A percentile compares a stretch with the other conserved stretches of the same genome.
These are phyloP conservation scores for Sminthurinus signatus DNA, from an alignment of 1,140 invertebrate species.

Conservation along the genomic window DNA sequence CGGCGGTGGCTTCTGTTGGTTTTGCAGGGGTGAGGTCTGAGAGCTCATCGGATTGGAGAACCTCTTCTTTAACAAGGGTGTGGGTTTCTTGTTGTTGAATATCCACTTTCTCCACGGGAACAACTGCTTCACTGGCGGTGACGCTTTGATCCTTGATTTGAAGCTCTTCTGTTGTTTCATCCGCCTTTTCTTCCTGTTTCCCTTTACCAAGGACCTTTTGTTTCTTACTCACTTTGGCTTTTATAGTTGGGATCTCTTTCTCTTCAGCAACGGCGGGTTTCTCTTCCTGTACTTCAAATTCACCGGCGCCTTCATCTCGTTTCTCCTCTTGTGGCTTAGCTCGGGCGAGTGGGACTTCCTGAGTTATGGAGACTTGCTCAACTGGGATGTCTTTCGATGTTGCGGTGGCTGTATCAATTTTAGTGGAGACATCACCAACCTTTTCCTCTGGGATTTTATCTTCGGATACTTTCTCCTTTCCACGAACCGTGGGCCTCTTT, in stretches of 20 bases:
- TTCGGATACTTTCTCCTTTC: neutral
- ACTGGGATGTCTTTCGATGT: neutral
- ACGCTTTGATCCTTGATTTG: neutral
- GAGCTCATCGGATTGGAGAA: neutral
- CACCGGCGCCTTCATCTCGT: neutral
- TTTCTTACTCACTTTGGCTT: constrained; percentile 9
- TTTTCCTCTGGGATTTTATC: constrained; percentile 12
- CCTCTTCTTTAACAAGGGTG: neutral
- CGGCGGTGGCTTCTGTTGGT: neutral
- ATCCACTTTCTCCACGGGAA: neutral
- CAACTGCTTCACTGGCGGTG: neutral
- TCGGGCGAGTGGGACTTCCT: constrained; percentile 1
- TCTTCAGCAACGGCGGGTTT: neutral
- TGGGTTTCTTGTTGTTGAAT: too few relatives aligned
- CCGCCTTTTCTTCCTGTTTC: neutral
- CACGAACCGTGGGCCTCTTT: neutral
- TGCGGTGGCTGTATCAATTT: neutral
- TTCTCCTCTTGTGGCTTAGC: constrained; percentile 17
- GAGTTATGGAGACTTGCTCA: neutral
- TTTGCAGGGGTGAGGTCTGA: neutral
- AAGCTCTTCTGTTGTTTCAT: constrained; percentile 11
- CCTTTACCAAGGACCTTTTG: constrained; percentile 1
- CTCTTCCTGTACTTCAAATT: constrained; percentile 3
- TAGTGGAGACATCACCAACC: neutral
- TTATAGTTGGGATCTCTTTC: constrained; percentile 11